A percentile compares a stretch with the other conserved stretches of the same genome.
phyloP scores from a whole-genome alignment of 2,797 vertebrate genomes.

The Cynopterus sphinx region DNA sequence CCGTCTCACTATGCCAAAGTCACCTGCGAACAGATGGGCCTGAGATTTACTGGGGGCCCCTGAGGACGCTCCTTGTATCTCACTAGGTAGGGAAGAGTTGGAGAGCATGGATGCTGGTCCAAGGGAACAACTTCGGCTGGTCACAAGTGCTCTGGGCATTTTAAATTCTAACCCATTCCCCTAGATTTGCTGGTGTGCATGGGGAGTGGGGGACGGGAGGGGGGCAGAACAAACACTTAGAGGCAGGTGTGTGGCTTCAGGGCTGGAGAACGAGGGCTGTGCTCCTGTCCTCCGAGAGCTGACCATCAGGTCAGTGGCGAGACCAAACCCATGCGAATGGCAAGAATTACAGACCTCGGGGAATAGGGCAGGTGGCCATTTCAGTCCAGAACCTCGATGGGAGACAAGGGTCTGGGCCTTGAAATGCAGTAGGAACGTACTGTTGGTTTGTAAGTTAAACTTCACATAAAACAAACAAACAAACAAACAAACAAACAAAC shows the following conservation, averaged over 20 bases:
- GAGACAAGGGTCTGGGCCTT: neutral
- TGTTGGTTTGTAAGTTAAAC: neutral
- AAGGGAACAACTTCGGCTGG: neutral
- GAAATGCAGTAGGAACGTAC: neutral
- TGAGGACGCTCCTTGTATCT: neutral
- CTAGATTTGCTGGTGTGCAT: neutral
- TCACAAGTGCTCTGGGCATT: neutral
- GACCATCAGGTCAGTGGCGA: accelerated
- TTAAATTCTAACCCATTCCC: neutral
- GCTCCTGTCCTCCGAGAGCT: neutral
- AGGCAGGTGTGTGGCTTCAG: neutral
- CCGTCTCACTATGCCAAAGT: neutral
- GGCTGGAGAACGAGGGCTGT: neutral
- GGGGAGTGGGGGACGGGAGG: neutral
- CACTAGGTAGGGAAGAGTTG: neutral
- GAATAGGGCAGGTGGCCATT: neutral
- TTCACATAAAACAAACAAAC: neutral
- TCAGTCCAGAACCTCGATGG: neutral
- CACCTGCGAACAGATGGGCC: neutral
- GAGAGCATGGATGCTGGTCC: neutral
- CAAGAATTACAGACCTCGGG: neutral
- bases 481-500: neutral
- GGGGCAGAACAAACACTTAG: neutral
- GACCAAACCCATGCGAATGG: neutral
- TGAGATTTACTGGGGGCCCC: neutral